Conservation (phyloP, 2,888 invertebrate genomes). For the Mongoloraphidia duomilia region DNA sequence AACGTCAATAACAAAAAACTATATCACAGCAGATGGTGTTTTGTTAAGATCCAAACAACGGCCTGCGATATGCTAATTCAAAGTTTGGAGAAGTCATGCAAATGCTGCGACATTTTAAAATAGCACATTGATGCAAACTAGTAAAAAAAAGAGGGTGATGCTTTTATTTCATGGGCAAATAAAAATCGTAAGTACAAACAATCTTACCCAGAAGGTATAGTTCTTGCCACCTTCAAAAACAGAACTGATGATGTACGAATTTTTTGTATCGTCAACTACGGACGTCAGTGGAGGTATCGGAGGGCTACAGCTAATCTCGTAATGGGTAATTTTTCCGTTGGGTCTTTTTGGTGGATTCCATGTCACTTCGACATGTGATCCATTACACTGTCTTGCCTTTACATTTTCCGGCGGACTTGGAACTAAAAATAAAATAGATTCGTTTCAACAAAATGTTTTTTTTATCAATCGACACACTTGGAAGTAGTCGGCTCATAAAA, state of each 20-base stretch:
- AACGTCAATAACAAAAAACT: too few relatives aligned
- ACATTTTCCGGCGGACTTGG: conserved; percentile 57
- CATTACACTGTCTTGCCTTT: conserved; percentile 46
- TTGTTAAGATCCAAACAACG: too few relatives aligned
- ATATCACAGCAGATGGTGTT: too few relatives aligned
- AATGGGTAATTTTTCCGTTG: conserved; percentile 46
- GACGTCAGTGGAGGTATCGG: conserved; percentile 40
- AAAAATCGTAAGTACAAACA: too few relatives aligned
- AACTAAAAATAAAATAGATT: conserved; percentile 25
- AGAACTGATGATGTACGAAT: conserved; percentile 37
- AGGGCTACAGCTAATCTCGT: conserved; percentile 51
- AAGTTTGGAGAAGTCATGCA: neutral
- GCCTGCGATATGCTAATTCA: too few relatives aligned
- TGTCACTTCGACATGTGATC: conserved; percentile 44
- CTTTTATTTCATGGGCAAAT: too few relatives aligned
- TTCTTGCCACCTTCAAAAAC: conserved; percentile 39
- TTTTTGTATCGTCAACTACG: conserved; percentile 29
- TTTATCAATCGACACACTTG: too few relatives aligned
- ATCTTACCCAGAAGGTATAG: conserved; percentile 58
- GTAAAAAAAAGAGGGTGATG: neutral
- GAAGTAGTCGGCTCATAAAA: too few relatives aligned
- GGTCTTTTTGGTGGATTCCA: conserved; percentile 54
- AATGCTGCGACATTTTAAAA: conserved; percentile 4
- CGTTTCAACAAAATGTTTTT: too few relatives aligned
- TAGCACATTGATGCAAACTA: conserved; percentile 1